A percentile compares a stretch with the other conserved stretches of the same genome.
Evolutionary conservation across 1,140 invertebrate genomes (phyloP).

Genomic region (Caenorhabditis briggsae): DNA sequence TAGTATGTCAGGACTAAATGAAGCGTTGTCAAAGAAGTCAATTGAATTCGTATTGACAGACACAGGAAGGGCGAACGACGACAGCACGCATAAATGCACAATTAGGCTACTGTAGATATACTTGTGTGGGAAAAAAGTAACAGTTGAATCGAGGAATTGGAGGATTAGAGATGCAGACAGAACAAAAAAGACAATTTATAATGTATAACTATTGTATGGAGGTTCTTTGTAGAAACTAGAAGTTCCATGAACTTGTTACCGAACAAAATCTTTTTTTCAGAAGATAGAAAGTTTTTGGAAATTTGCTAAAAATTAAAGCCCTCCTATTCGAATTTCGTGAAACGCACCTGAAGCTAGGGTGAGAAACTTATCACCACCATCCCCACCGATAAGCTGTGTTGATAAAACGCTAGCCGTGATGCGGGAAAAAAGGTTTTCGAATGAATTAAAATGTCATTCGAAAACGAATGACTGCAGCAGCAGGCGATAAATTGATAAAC

Average conservation of each 20-base stretch:
- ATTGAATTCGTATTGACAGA: constrained; percentile 51
- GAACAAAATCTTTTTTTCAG: too few species aligned
- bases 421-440: constrained; percentile 22
- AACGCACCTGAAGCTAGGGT: constrained; percentile 33
- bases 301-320: too few species aligned
- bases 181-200: background rate
- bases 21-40: constrained; percentile 47
- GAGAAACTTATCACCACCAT: background rate
- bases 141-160: background rate
- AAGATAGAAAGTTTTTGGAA: too few species aligned
- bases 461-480: too few species aligned
- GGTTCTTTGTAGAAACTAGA: too few species aligned
- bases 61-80: background rate
- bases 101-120: constrained; percentile 52
- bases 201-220: too few species aligned
- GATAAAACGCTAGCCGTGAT: background rate
- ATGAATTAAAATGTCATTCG: background rate
- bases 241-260: too few species aligned
- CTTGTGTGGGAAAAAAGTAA: constrained; percentile 14
- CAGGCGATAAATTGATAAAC: constrained; percentile 38
- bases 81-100: constrained; percentile 50
- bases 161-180: background rate
- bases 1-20: constrained; percentile 29
- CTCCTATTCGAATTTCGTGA: background rate
- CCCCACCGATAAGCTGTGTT: constrained; percentile 3